phyloP scores from a whole-genome alignment of 2,888 invertebrate genomes.

The Drosophila fungiperda region DNA sequence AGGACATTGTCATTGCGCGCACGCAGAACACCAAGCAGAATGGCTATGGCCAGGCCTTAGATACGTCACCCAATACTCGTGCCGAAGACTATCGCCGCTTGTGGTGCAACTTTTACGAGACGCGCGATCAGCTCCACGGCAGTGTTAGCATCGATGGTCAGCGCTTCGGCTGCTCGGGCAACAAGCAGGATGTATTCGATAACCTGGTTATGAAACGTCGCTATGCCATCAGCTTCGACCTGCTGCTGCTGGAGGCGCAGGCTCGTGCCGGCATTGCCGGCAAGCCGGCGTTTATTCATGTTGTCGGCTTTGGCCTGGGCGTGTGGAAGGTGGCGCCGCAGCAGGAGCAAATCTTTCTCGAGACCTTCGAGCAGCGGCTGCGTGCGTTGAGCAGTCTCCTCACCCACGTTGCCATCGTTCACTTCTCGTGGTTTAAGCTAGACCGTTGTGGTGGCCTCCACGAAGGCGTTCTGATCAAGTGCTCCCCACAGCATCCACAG shows the following conservation, averaged over 20 bases:
- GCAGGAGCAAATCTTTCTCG: conserved; percentile 88
- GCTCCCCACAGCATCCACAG: conserved; percentile 78
- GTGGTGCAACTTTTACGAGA: conserved; percentile 77
- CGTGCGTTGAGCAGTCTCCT: conserved; percentile 86
- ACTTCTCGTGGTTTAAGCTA: conserved; percentile 88
- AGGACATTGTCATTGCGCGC: conserved; percentile 86
- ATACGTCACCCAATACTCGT: conserved; percentile 33
- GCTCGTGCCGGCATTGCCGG: conserved; percentile 86
- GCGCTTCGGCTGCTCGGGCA: conserved; percentile 77
- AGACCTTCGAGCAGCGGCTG: conserved; percentile 88
- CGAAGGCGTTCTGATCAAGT: conserved; percentile 84
- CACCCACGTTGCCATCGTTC: conserved; percentile 87
- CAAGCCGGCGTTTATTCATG: conserved; percentile 87
- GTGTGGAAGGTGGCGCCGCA: conserved; percentile 88
- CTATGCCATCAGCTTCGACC: conserved; percentile 87
- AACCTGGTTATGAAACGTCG: conserved; percentile 84
- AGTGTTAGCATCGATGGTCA: conserved; percentile 63
- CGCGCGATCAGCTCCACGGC: conserved; percentile 67
- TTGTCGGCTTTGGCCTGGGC: conserved; percentile 89
- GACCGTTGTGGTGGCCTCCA: conserved; percentile 85
- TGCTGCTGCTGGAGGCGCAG: conserved; percentile 88
- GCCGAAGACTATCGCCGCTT: conserved; percentile 71
- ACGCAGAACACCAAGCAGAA: conserved; percentile 86
- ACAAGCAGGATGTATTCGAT: conserved; percentile 80
- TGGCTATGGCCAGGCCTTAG: conserved; percentile 83